Base-by-base conservation (phyloP, 2,888 invertebrate genomes). In the Dasysyrphus tricinctus region DNA sequence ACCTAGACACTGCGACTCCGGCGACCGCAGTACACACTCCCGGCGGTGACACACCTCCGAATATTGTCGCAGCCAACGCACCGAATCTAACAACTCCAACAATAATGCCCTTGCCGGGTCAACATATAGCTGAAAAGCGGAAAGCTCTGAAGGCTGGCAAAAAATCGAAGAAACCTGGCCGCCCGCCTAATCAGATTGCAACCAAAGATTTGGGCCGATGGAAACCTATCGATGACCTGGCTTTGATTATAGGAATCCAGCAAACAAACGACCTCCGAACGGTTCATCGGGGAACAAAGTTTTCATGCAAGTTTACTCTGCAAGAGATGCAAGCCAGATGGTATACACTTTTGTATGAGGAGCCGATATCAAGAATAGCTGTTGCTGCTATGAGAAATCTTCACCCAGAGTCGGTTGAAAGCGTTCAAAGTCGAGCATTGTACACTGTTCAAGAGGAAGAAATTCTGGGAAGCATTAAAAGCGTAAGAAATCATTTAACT, bases 161-260 rank as follows among this genome's bases (percentile, higher is more conserved):
- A 39, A 89, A 89, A 73, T 82, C 88, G 7, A 90, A 90, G n/a
- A 91, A 90, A 63, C 89, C 90, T 39, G 91, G 91, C 0, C 90
- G 92, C 0, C 91, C 91, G 1, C 82, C 91, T 11, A 90, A 89
- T 56, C 91, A 92, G 72, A 92, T 96, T 88, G 95, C 96, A 6
- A 96, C 96, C 3, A 96, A 97, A 93, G 97, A 97, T 93, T 93
- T 97, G 59, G 98, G 98, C 0, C 94, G 98, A 74, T 99, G 99
- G 99, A 98, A 99, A 91, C 98, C 99, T 1, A 96, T 97, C 29
- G 99, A 99, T 93, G 99, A 99, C 93, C 93, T 99, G 37, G 97
- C 97, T 0, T 94, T 99, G 1, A 97, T 99, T 85, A 95, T 97
- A 88, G 98, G 98, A 81, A 97, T 99, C 5, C 97, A 98, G 90